phyloP scores from a whole-genome alignment of 1,140 invertebrate genomes.

The Metaphire vulgaris region DNA sequence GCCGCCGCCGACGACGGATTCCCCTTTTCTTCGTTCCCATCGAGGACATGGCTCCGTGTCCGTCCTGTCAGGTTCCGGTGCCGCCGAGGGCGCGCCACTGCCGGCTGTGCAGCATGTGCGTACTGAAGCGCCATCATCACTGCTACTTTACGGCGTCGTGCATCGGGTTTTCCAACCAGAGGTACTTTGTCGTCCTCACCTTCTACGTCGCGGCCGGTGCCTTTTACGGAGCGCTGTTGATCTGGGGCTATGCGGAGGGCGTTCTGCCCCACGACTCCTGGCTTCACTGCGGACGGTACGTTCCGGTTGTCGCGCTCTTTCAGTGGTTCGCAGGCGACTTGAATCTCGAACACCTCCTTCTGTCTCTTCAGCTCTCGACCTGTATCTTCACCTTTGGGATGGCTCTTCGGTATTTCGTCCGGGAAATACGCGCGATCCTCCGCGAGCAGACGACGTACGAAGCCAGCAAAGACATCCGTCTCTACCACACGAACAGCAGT shows the following conservation, averaged over 20 bases:
- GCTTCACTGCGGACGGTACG: background rate
- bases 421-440: background rate
- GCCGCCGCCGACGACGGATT: background rate
- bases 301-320: background rate
- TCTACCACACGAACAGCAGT: background rate
- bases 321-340: background rate
- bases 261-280: background rate
- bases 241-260: background rate
- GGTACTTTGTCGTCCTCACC: conserved; percentile 9
- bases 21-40: background rate
- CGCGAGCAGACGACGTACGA: background rate
- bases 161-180: conserved; percentile 76
- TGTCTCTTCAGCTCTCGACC: background rate
- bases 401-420: background rate
- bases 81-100: conserved; percentile 40
- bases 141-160: conserved; percentile 82
- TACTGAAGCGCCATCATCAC: conserved; percentile 72
- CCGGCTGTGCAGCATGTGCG: conserved; percentile 34
- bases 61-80: background rate
- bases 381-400: background rate
- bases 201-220: conserved; percentile 55
- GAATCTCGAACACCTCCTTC: background rate
- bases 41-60: background rate
- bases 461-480: background rate
- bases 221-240: conserved; percentile 57